These are phyloP conservation scores for Antedon mediterranea DNA, from an alignment of 53 echinoderm and acorn worm species.

Conservation along the genomic window DNA sequence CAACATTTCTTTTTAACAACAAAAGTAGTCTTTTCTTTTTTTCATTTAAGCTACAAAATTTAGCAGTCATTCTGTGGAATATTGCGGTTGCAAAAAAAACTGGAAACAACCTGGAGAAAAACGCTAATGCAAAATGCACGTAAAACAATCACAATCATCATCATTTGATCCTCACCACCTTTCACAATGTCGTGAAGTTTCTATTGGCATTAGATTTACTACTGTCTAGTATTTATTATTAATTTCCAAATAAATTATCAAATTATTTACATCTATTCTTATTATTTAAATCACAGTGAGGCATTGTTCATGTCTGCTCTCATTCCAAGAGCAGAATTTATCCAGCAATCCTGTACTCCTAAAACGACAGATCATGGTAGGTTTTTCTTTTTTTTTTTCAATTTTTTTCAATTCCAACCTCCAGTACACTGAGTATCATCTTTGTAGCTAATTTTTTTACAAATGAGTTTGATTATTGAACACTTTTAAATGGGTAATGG, in stretches of 20 bases:
- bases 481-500: too few species aligned
- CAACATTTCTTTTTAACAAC: too few species aligned
- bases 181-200: background rate
- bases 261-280: too few species aligned
- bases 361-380: constrained; percentile 62
- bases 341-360: constrained; percentile 30
- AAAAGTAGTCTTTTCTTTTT: background rate
- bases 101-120: constrained; percentile 27
- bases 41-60: constrained; percentile 37
- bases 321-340: constrained; percentile 28
- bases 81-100: constrained; percentile 69
- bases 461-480: too few species aligned
- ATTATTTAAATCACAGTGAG: too few species aligned
- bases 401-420: too few species aligned
- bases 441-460: too few species aligned
- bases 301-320: constrained; percentile 65
- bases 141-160: constrained; percentile 1
- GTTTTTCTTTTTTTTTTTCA: background rate
- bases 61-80: constrained; percentile 63
- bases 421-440: too few species aligned
- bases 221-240: background rate
- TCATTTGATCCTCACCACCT: background rate
- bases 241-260: background rate
- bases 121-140: constrained; percentile 67
- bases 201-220: background rate